Conservation (phyloP, 1,140 invertebrate species). For the Drosophila sp. region DNA sequence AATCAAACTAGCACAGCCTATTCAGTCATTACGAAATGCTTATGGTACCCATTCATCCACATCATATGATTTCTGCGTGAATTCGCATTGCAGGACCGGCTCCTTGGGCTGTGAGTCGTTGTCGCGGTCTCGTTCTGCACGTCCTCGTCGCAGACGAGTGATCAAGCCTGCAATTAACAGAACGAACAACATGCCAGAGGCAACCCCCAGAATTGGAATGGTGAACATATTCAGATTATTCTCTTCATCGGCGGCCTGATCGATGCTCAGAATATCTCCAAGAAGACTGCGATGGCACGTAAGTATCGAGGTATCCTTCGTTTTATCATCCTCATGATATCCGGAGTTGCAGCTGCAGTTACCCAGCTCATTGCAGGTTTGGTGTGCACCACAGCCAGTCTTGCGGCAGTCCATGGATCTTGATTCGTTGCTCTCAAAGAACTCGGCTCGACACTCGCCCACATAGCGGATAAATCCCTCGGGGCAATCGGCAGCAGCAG, state of each 20-base stretch:
- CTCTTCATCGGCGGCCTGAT: constrained; percentile 62
- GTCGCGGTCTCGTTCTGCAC: neutral
- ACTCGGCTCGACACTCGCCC: constrained; percentile 60
- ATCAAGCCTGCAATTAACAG: constrained; percentile 55
- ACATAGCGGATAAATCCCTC: constrained; percentile 56
- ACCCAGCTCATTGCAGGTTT: constrained; percentile 46
- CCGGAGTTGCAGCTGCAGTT: constrained; percentile 50
- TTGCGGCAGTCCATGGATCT: constrained; percentile 33
- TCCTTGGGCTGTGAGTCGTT: constrained; percentile 42
- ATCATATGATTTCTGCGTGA: constrained; percentile 61
- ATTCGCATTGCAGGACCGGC: constrained; percentile 57
- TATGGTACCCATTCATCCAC: constrained; percentile 68
- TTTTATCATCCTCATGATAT: constrained; percentile 45
- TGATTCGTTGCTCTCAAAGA: constrained; percentile 65
- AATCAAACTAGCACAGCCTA: constrained; percentile 66
- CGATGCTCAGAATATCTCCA: constrained; percentile 51
- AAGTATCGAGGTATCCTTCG: neutral
- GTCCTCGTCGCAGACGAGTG: constrained; percentile 23
- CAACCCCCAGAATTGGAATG: constrained; percentile 64
- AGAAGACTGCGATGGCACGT: constrained; percentile 53
- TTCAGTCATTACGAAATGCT: neutral
- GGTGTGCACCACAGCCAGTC: constrained; percentile 57
- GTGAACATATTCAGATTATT: constrained; percentile 60
- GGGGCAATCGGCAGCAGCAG: constrained; percentile 27
- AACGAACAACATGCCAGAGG: constrained; percentile 50